Base-by-base conservation (phyloP, 1,140 invertebrate species). In the Helicoverpa armigera region DNA sequence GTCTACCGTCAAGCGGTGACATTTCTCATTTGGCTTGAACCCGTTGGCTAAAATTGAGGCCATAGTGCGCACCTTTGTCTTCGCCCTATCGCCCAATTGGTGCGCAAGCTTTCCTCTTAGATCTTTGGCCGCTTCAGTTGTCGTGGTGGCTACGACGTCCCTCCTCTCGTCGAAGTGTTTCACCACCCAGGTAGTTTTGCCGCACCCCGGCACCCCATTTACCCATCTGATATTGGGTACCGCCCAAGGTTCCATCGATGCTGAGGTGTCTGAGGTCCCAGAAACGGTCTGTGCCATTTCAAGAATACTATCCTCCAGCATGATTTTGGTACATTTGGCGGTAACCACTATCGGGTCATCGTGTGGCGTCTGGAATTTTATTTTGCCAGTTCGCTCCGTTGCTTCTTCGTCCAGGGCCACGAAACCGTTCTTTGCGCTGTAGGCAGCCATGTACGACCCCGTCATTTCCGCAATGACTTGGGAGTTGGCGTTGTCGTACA, bases 121-220 rank as follows among this genome's bases (percentile, higher is more conserved):
- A 9, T 83, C 77, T 48, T 76, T 80, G 3, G 73, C 76, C 2
- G 70, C 50, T 58, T 81, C 53, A 2, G 29, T 67, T n/a, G 77
- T 80, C 29, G 48, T 80, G n/a, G 53, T 61, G 18, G n/a, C 56
- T 12, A 83, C 54, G 2, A 80, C 12, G 48, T 81, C 82, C 16
- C 54, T 70, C 7, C 58, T 16, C 14, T 18, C 50, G 14, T 65
- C 29, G 51, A 85, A 83, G 50, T 82, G 58, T 3, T 79, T 70
- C 5, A 84, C 54, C 11, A 86, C 61, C 82, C 78, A 84, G 0
- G 83, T 85, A 2, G 85, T 82, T 29, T 88, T 86, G 0, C 18
- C 18, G 18, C 56, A 60, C 18, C 56, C 56, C 9, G 56, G 18
- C 2, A 23, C 56, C 3, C 56, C 56, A 3, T 23, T 60, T 2